A percentile compares a stretch with the other conserved stretches of the same genome.
Evolutionary conservation across 2,888 invertebrate species (phyloP).

Genomic region (Cacoxenus indagator): DNA sequence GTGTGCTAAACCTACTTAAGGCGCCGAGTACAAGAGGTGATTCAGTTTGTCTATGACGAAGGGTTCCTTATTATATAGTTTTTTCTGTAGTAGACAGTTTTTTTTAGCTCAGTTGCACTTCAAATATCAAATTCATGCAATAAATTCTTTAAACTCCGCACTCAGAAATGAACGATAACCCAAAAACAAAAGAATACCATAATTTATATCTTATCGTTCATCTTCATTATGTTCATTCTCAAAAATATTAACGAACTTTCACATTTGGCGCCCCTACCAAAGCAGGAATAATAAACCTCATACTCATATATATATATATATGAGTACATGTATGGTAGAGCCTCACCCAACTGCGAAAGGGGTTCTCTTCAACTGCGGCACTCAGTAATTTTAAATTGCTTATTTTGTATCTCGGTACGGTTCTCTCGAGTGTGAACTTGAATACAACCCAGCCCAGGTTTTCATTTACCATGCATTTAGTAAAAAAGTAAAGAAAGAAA

Average conservation of each 20-base stretch:
- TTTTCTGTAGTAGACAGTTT: too few relatives aligned
- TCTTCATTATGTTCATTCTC: slow-evolving; percentile 37
- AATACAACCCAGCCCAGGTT: neutral
- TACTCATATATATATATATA: neutral
- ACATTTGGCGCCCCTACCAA: slow-evolving; percentile 47
- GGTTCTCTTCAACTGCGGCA: neutral
- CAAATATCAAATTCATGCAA: neutral
- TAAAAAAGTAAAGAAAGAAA: too few relatives aligned
- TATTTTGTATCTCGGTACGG: too few relatives aligned
- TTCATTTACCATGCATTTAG: neutral
- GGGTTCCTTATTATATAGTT: too few relatives aligned
- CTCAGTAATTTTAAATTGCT: too few relatives aligned
- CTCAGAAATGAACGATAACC: neutral
- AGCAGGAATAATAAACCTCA: neutral
- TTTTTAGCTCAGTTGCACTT: too few relatives aligned
- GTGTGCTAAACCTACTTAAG: too few relatives aligned
- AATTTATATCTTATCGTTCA: slow-evolving; percentile 35
- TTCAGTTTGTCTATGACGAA: too few relatives aligned
- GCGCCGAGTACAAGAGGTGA: too few relatives aligned
- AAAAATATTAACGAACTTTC: slow-evolving; percentile 32
- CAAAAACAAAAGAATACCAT: neutral
- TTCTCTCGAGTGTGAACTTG: neutral
- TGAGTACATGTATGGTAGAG: neutral
- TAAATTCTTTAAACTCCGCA: neutral
- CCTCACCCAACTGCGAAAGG: neutral